Base-by-base conservation (phyloP, 2,797 vertebrate genomes). In the Fundulus diaphanus region DNA sequence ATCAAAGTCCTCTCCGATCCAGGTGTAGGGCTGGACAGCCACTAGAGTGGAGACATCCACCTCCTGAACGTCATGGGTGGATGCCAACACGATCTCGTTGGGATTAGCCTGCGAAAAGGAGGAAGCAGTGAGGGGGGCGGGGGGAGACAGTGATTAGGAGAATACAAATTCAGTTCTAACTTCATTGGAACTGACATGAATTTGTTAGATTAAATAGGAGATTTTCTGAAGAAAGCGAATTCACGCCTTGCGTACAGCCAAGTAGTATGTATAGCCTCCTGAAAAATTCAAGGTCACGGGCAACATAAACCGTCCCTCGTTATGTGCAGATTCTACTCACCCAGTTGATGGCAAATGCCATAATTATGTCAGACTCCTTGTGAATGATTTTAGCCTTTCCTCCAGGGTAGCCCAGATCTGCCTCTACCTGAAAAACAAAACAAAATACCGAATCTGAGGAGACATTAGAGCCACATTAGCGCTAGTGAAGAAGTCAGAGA, bases 321-420 rank as follows among this genome's bases (percentile, higher is more conserved):
- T 51, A 24, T 68, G 46, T 67, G 52, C n/a, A 68, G 11, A 59
- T 46, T 67, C 18, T 31, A 48, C 75, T 79, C 91, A 99, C 98
- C 96, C 97, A 98, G 89, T 99, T 99, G 87, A 99, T 95, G 27
- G 98, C 95, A 90, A 99, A 99, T 1, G 98, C 98, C 97, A 99
- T 99, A 87, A 99, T 99, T 88, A 99, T 98, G 88, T 99, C 98
- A 0, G 98, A 98, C 71, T 99, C 98, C 91, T 99, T 99, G 89
- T 99, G 98, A 89, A 99, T 97, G 78, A 99, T 93, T 93, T 97
- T 99, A 77, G 98, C 98, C 87, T 98, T 99, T 76, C 97, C 97
- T 82, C 98, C 98, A n/a, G 98, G 98, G 82, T 98, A 99, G 73
- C 98, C 98, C 65, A 99, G 95, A 91, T 99, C 98, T 51, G 98